These are phyloP conservation scores for Nasonia longicornis DNA, from an alignment of 1,140 invertebrate species.

Conservation along the genomic window DNA sequence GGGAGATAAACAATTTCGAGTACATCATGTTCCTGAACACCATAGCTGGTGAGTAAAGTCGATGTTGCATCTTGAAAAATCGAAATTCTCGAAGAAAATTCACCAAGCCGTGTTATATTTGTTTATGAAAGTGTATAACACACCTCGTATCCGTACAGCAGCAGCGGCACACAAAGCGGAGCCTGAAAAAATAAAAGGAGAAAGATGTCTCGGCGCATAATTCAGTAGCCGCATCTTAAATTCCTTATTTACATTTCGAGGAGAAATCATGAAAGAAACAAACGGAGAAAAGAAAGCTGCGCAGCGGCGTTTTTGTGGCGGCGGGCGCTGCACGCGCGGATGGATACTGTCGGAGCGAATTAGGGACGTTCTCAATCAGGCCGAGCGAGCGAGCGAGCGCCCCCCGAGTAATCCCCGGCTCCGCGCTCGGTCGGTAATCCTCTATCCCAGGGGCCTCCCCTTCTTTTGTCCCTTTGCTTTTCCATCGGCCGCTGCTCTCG, in stretches of 20 bases:
- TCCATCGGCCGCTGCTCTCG: neutral
- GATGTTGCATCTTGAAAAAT: neutral
- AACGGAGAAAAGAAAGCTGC: neutral
- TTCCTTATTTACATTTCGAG: constrained; percentile 27
- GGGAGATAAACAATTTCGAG: constrained; percentile 99
- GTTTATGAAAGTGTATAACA: too few species aligned
- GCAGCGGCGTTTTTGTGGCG: constrained; percentile 48
- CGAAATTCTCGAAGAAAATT: neutral
- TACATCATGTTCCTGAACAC: constrained; percentile 99
- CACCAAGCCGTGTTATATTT: too few species aligned
- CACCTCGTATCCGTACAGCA: too few species aligned
- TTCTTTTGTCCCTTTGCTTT: constrained; percentile 28
- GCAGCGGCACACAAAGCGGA: neutral
- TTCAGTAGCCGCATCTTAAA: neutral
- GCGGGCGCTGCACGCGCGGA: constrained; percentile 61
- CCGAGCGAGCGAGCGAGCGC: constrained; percentile 50
- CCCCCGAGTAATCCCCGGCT: constrained; percentile 60
- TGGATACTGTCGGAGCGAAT: constrained; percentile 67
- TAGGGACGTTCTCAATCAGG: constrained; percentile 70
- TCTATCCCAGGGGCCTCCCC: constrained; percentile 31
- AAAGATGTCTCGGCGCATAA: neutral
- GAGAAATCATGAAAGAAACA: constrained; percentile 11
- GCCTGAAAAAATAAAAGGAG: neutral
- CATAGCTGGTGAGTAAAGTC: constrained; percentile 85
- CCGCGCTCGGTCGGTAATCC: constrained; percentile 51